Percentiles rank a stretch among this genome's conserved stretches.
Conservation (phyloP, 2,797 vertebrate species). For the Melopsittacus undulatus region DNA sequence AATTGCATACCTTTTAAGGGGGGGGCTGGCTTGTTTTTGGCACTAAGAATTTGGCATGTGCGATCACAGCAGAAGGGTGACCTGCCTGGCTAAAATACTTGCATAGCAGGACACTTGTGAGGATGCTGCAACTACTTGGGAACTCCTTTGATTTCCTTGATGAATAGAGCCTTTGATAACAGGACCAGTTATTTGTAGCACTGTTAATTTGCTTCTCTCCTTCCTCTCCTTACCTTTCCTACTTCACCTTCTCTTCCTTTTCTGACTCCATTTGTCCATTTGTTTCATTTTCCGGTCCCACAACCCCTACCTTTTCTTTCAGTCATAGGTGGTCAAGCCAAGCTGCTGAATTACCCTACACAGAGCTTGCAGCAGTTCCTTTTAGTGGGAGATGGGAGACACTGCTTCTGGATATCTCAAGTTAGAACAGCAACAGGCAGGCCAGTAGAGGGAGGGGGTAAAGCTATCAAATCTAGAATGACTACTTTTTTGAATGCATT, state of each 20-base stretch:
- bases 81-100: constrained; percentile 40
- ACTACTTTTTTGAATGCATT: constrained; percentile 10
- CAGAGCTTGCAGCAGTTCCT: constrained; percentile 69
- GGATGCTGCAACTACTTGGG: background rate
- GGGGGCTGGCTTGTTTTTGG: background rate
- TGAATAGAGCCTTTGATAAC: constrained; percentile 22
- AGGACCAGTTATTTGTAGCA: background rate
- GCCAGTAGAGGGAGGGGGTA: constrained; percentile 68
- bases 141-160: background rate
- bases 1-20: background rate
- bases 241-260: background rate
- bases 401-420: constrained; percentile 69
- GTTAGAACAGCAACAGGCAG: constrained; percentile 66
- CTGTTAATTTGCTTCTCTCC: constrained; percentile 66
- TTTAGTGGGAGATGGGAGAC: constrained; percentile 71
- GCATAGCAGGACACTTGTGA: background rate
- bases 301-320: constrained; percentile 63
- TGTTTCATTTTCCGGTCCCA: constrained; percentile 44
- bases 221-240: constrained; percentile 44
- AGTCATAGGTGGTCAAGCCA: constrained; percentile 64
- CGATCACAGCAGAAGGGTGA: constrained; percentile 24
- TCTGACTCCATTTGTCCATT: constrained; percentile 18
- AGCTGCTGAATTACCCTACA: constrained; percentile 57
- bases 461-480: constrained; percentile 57
- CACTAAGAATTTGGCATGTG: background rate